Evolutionary conservation across 2,888 invertebrate species (phyloP).

Genomic region (Ochropacha duplaris): DNA sequence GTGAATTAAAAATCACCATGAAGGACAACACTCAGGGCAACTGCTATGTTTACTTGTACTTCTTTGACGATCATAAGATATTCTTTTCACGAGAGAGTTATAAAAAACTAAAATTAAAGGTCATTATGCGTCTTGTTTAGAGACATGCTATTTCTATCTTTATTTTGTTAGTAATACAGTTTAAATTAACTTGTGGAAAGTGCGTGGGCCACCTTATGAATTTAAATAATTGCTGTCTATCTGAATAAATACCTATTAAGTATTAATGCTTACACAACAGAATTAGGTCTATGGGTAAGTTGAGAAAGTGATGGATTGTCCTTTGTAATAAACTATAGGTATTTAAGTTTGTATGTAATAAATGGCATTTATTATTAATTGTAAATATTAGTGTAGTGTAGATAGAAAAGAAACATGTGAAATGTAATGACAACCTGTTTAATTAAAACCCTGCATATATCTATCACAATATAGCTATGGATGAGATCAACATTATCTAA

Average conservation of each 20-base stretch:
- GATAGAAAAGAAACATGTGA: conserved; percentile 23
- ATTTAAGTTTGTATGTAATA: conserved; percentile 22
- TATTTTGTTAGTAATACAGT: too few relatives aligned
- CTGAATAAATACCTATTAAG: too few relatives aligned
- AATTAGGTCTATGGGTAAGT: background rate
- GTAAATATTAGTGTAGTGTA: conserved; percentile 34
- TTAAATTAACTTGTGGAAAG: too few relatives aligned
- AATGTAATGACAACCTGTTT: conserved; percentile 20
- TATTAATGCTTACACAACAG: too few relatives aligned
- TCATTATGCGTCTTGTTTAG: too few relatives aligned
- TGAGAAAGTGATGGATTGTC: conserved; percentile 5
- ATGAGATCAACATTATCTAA: conserved; percentile 2
- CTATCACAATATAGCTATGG: conserved; percentile 3
- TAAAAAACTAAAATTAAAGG: too few relatives aligned
- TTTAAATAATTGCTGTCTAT: too few relatives aligned
- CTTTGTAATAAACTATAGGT: conserved; percentile 12
- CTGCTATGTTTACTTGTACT: background rate
- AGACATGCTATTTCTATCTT: too few relatives aligned
- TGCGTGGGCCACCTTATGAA: too few relatives aligned
- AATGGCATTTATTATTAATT: conserved; percentile 48
- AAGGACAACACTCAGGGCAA: background rate
- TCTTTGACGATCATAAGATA: too few relatives aligned
- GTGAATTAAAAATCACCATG: background rate
- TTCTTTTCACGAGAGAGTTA: too few relatives aligned
- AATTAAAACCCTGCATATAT: conserved; percentile 26